Base-by-base conservation (phyloP, 2,888 invertebrate genomes). In the Timema cristinae region DNA sequence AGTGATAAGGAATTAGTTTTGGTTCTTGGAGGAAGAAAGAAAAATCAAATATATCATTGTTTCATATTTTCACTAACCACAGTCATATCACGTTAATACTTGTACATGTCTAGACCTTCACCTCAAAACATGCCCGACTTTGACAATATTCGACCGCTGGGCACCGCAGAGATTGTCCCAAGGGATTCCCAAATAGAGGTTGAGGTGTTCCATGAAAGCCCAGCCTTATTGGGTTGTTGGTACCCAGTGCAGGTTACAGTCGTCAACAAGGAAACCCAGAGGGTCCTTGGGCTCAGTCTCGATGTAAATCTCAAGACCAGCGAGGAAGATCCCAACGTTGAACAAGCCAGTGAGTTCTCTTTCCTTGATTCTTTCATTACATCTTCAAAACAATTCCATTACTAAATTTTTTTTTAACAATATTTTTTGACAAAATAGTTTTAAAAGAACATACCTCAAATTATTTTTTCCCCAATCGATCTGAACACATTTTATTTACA, bases 191-290 rank as follows among this genome's bases (percentile, higher is more conserved):
- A 87, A 78, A 79, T 91, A 71, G 81, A 83, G 56, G 81, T 90
- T 70, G 81, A 80, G 74, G 84, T 90, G 69, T 83, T 84, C 61
- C 89, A 93, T 76, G 85, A 85, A 76, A 89, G 86, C 78, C 94
- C 95, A 49, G 94, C 94, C 76, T 84, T 96, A 32, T 86, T 93
- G 74, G 93, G 93, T 72, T 95, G 96, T 83, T 94, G 93, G 89
- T 93, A 93, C 81, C 88, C 90, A 67, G 87, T 95, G 70, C 86
- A 85, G 75, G 86, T 92, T 71, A 84, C 84, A n/a, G 83, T 93
- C 69, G 77, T 75, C n/a, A 79, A 81, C 67, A 76, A 77, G 59
- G 82, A 83, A 75, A 74, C 78, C 50, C 76, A 80, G 48, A 73
- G 72, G 11, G 63, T 75, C 13, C 66, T 67, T 15, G 78, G 78